phyloP scores from a whole-genome alignment of 2,888 invertebrate genomes.

The Liopterus haemorrhoidalis region DNA sequence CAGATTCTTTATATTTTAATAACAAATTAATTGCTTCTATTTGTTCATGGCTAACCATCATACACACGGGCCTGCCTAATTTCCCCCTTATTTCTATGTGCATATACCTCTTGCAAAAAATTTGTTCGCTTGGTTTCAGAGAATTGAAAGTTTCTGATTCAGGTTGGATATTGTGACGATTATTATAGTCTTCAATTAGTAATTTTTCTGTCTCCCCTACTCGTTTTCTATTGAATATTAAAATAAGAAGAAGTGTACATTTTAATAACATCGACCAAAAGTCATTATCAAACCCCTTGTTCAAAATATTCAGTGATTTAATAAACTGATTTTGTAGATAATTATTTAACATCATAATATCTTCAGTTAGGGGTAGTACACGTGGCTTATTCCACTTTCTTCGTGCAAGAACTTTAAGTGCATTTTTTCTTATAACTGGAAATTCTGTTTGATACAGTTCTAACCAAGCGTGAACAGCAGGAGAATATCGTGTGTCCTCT shows the following conservation, averaged over 20 bases:
- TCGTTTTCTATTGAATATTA: slow-evolving; percentile 5
- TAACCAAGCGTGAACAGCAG: not conserved
- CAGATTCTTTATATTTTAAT: slow-evolving; percentile 1
- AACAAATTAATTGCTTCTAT: not conserved
- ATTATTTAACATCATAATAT: slow-evolving; percentile 6
- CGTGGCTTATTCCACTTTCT: slow-evolving; percentile 5
- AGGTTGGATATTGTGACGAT: slow-evolving; percentile 2
- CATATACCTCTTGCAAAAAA: not conserved
- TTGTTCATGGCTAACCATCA: slow-evolving; percentile 1
- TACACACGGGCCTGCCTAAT: slow-evolving; percentile 1
- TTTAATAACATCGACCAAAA: not conserved
- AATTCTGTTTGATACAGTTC: slow-evolving; percentile 1
- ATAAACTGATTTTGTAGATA: not conserved
- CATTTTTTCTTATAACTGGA: slow-evolving; percentile 4
- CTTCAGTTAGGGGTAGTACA: not conserved
- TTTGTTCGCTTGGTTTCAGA: slow-evolving; percentile 2
- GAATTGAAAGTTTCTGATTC: slow-evolving; percentile 3
- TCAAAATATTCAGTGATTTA: not conserved
- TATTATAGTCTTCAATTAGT: slow-evolving; percentile 2
- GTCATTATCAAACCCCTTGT: not conserved
- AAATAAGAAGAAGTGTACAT: slow-evolving; percentile 2
- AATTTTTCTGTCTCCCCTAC: slow-evolving; percentile 4
- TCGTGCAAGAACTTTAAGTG: not conserved
- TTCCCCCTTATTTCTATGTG: slow-evolving; percentile 3
- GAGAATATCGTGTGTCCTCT: not conserved